A percentile compares a stretch with the other conserved stretches of the same genome.
phyloP scores from a whole-genome alignment of 1,140 invertebrate species.

The Drosophila sproati region DNA sequence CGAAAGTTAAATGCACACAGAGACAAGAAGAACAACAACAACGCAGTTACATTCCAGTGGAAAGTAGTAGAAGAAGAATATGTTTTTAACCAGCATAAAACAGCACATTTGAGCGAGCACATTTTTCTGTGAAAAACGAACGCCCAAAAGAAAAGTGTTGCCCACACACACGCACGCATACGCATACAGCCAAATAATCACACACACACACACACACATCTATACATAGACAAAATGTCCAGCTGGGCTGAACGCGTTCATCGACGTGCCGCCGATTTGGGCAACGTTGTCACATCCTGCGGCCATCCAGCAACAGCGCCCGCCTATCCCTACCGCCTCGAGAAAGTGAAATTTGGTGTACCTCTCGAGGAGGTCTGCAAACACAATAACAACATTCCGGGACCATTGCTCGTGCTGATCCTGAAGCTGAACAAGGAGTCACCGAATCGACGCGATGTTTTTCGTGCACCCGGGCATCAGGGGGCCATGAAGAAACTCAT shows the following conservation, averaged over 20 bases:
- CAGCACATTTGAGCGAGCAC: slow-evolving; percentile 69
- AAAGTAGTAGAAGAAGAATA: slow-evolving; percentile 53
- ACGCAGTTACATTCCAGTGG: slow-evolving; percentile 67
- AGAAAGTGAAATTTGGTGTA: slow-evolving; percentile 97
- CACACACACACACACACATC: slow-evolving; percentile 22
- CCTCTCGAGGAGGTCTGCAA: slow-evolving; percentile 96
- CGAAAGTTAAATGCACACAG: slow-evolving; percentile 59
- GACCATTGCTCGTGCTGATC: slow-evolving; percentile 94
- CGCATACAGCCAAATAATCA: slow-evolving; percentile 39
- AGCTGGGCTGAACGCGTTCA: slow-evolving; percentile 96
- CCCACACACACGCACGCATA: slow-evolving; percentile 30
- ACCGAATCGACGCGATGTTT: slow-evolving; percentile 96
- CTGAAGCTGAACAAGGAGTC: slow-evolving; percentile 98
- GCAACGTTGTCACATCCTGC: slow-evolving; percentile 95
- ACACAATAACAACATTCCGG: slow-evolving; percentile 96
- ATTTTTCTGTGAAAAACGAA: slow-evolving; percentile 74
- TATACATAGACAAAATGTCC: slow-evolving; percentile 87
- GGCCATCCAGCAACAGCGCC: slow-evolving; percentile 88
- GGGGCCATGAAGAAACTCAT: slow-evolving; percentile 98
- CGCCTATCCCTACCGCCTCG: slow-evolving; percentile 91
- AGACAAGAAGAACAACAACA: slow-evolving; percentile 37
- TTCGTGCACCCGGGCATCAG: slow-evolving; percentile 96
- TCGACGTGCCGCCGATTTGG: slow-evolving; percentile 93
- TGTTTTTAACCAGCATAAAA: slow-evolving; percentile 75
- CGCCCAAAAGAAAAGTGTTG: slow-evolving; percentile 53